Evolutionary conservation across 2,113 vertebrate genomes (phyloP), one percentile per base, ranked within the genome.

Genomic region (Tetraodon nigroviridis): DNA sequence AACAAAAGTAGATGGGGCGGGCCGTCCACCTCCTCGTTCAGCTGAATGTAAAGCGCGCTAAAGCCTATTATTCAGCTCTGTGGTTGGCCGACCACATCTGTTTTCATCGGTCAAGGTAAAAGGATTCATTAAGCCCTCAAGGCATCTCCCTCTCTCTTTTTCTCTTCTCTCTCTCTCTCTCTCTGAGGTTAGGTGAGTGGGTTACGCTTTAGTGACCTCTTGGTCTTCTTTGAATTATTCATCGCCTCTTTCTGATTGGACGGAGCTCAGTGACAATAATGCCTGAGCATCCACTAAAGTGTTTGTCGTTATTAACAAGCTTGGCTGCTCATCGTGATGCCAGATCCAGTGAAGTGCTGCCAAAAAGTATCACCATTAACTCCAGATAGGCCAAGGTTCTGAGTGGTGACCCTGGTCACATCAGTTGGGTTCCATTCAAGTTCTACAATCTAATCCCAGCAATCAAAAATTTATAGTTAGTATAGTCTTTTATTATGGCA

Each of bases 211-310:
- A 79, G 56, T 78, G 82, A 81, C 80, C 75, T 79, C 51, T 71
- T 73, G 79, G 55, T 79, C 70, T 71, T 59, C 62, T 64, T 56
- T 89, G 62, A 86, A 89, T 89, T 83, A 86, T 89, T 86, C n/a
- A 89, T 79, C 41, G 45, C 29, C 58, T 74, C 46, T 66, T 75
- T 82, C 69, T 66, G 64, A 80, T 73, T 76, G 75, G 76, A 81
- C 74, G n/a, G 62, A 81, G 69, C 71, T 63, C 74, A 64, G 24
- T 57, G 60, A 63, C 79, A 75, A 78, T 77, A 60, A 69, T 61
- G 19, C 51, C 32, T 37, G 24, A 62, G 48, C 55, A 27, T 29
- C 67, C 62, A 67, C 21, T 64, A 54, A 54, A 67, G 21, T n/a
- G 58, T 52, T 50, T 32, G 72, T 72, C 71, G 73, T 74, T 53